phyloP scores from a whole-genome alignment of 1,140 invertebrate species.

The Drosophila kepulauana region DNA sequence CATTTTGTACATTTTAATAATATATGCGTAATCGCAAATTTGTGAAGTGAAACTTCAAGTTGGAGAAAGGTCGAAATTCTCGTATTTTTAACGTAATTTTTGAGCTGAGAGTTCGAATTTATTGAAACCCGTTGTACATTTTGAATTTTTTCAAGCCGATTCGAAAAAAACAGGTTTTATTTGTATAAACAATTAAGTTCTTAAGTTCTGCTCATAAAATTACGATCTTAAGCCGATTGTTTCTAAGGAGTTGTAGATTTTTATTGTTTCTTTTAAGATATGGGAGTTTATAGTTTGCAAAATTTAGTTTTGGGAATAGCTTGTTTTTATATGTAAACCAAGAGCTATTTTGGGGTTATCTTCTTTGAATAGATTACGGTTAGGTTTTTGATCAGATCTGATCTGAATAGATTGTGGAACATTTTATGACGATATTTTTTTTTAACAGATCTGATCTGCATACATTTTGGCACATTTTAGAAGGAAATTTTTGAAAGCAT shows the following conservation, averaged over 20 bases:
- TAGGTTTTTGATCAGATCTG: too few species aligned
- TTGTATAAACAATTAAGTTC: neutral
- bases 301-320: too few species aligned
- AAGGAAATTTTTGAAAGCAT: too few species aligned
- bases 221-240: neutral
- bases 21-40: neutral
- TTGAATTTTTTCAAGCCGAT: neutral
- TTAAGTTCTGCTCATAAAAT: neutral
- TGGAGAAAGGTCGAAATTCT: slow-evolving; percentile 1
- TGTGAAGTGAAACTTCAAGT: neutral
- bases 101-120: neutral
- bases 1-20: neutral
- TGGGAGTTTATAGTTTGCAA: neutral
- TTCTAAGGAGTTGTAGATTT: neutral
- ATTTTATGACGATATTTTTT: too few species aligned
- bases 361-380: too few species aligned
- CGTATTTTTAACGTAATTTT: neutral
- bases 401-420: too few species aligned
- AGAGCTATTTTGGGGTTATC: too few species aligned
- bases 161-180: neutral
- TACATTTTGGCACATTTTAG: too few species aligned
- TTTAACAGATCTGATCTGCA: too few species aligned
- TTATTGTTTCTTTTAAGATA: too few species aligned
- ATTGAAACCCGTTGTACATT: neutral
- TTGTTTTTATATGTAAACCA: too few species aligned